Base-by-base conservation (phyloP, 1,140 invertebrate genomes). In the Pogonomyrmex californicus region DNA sequence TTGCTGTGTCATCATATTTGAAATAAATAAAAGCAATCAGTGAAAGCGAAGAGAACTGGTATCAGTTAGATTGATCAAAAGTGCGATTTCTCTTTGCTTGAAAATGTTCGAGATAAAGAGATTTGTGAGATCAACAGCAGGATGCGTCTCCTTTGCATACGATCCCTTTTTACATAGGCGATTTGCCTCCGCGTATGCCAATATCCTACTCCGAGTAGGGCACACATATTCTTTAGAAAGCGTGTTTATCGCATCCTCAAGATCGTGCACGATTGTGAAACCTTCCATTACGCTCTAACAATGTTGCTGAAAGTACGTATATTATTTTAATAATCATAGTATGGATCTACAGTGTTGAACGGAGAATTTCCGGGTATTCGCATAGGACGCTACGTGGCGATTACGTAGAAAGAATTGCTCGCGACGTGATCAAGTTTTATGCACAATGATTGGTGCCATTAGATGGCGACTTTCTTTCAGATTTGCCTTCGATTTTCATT, bases 291-390 rank as follows among this genome's bases (percentile, higher is more conserved):
- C 51, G 75, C n/a, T 66, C n/a, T 66, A 68, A 78, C 73, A 81
- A 79, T 86, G 63, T 79, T 78, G 62, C 41, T 77, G 73, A 78
- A 78, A 86, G 54, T 77, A 60, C 44, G 56, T 49, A n/a, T 63
- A 85, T 85, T 85, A 85, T 65, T 85, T 85, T 85, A 85, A 85
- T 76, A 76, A 85, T 58, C 79, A 62, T 60, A 56, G 77, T 68
- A 54, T 38, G 44, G 62, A 54, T 81, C 63, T 71, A 58, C 30
- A 7, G 10, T 58, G 51, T 70, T 81, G 66, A 73, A 58, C 54
- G 17, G 30, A n/a, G 12, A n/a, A 47, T 82, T 82, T 82, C 66
- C 79, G 66, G 66, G 79, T 82, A 71, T 17, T 17, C 66, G 54
- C 78, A 36, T 71, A 58, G 17, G 65, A 82, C 78, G 66, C 17